Base-by-base conservation (phyloP, 2,888 invertebrate species). In the Neoaliturus tenellus region DNA sequence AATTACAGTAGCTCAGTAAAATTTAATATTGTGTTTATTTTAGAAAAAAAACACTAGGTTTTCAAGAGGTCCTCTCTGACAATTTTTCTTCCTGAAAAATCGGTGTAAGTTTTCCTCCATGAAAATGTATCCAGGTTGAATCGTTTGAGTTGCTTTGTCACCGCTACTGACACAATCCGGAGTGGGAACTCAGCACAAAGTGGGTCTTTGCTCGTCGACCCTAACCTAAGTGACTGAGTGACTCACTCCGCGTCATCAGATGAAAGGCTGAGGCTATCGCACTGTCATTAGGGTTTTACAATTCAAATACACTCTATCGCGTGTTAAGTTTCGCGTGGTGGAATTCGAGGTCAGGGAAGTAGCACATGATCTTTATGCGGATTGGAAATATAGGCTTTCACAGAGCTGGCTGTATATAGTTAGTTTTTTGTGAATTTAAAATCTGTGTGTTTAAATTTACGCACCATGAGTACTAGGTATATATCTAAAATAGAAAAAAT, bases 281-380 rank as follows among this genome's bases (percentile, higher is more conserved):
- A 8, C 51, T 14, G 31, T 62, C 62, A 62, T 62, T 62, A 28
- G 1, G 62, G 62, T 62, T 62, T 62, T n/a, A 62, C 62, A 62
- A 62, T 62, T 62, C 62, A 62, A 62, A 62, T 62, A 25, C n/a
- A n/a, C n/a, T n/a, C n/a, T 62, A 23, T 23, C 51, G 55, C 20
- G 23, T 55, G 55, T 2, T 25, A 23, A 55, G 23, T 20, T 62
- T 28, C 31, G 28, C 62, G 12, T 14, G 62, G 28, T 31, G 51
- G 51, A 51, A 51, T 31, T 62, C 55, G 20, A 12, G 55, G 55
- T 55, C 55, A 55, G 55, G 28, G 28, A 62, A 62, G 62, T 62
- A 28, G 62, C 28, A 62, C 62, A 17, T 55, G 23, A 3, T 31
- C 3, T 62, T 20, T 58, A n/a, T n/a, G n/a, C n/a, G n/a, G n/a